These are phyloP conservation scores for Mobula birostris DNA, from an alignment of 2,113 vertebrate genomes.

Conservation along the genomic window DNA sequence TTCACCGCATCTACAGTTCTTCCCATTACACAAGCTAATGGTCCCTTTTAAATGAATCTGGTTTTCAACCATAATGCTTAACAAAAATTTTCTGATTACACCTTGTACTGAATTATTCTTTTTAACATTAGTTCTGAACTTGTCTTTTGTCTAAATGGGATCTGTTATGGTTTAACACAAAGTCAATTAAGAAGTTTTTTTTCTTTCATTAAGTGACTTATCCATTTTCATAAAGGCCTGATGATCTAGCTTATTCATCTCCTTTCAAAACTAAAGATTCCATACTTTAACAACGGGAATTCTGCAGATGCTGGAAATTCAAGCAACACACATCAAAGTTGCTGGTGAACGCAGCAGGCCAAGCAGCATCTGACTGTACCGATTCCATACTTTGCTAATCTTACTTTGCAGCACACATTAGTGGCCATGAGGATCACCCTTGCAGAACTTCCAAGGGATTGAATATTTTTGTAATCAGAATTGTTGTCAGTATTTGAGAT, in stretches of 20 bases:
- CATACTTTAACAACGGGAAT: background rate
- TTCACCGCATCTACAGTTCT: background rate
- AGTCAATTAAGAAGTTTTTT: background rate
- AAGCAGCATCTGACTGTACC: too few relatives aligned
- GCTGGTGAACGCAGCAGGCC: too few relatives aligned
- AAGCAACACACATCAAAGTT: too few relatives aligned
- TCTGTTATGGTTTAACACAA: background rate
- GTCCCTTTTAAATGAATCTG: background rate
- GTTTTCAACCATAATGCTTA: background rate
- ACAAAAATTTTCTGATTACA: background rate
- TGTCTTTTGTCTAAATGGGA: background rate
- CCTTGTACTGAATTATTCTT: background rate
- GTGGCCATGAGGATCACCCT: background rate
- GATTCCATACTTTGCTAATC: background rate
- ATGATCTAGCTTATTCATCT: background rate
- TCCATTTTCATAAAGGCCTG: too few relatives aligned
- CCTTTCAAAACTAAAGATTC: background rate
- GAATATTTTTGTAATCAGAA: background rate
- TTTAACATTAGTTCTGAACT: background rate
- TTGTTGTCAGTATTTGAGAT: background rate
- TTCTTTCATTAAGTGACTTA: background rate
- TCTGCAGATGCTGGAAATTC: too few relatives aligned
- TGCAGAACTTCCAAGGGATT: background rate
- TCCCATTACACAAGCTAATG: background rate
- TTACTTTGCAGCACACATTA: background rate